phyloP scores from a whole-genome alignment of 2,797 vertebrate species.

The Rhinella marina region DNA sequence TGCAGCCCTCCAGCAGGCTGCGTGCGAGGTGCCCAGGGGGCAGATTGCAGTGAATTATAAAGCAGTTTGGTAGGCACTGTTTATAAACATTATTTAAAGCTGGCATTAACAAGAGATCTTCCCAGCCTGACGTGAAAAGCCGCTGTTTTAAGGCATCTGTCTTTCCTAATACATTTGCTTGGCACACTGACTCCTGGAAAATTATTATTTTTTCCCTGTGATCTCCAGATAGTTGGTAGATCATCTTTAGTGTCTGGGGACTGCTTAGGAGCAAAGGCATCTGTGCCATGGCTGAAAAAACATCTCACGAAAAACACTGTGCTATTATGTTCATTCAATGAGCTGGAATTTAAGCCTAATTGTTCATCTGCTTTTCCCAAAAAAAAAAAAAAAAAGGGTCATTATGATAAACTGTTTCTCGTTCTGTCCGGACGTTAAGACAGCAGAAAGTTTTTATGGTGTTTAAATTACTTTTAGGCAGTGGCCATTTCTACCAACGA shows the following conservation, averaged over 20 bases:
- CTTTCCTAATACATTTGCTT: conserved; percentile 47
- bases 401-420: background rate
- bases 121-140: conserved; percentile 43
- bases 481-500: background rate
- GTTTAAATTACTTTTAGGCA: background rate
- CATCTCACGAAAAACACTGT: background rate
- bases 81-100: conserved; percentile 62
- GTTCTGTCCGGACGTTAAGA: background rate
- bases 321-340: conserved; percentile 8
- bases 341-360: conserved; percentile 24
- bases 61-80: conserved; percentile 48
- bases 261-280: conserved; percentile 22
- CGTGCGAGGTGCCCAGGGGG: conserved; percentile 29
- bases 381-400: background rate
- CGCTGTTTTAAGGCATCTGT: conserved; percentile 51
- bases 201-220: conserved; percentile 9
- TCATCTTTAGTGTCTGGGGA: conserved; percentile 21
- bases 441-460: background rate
- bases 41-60: conserved; percentile 54
- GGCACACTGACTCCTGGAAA: conserved; percentile 37
- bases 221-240: conserved; percentile 18
- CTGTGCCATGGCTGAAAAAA: conserved; percentile 22
- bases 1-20: conserved; percentile 33
- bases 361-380: background rate
- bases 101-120: conserved; percentile 53